A percentile compares a stretch with the other conserved stretches of the same genome.
Evolutionary conservation across 2,797 vertebrate species (phyloP).

Genomic region (Anolis apletophallus): DNA sequence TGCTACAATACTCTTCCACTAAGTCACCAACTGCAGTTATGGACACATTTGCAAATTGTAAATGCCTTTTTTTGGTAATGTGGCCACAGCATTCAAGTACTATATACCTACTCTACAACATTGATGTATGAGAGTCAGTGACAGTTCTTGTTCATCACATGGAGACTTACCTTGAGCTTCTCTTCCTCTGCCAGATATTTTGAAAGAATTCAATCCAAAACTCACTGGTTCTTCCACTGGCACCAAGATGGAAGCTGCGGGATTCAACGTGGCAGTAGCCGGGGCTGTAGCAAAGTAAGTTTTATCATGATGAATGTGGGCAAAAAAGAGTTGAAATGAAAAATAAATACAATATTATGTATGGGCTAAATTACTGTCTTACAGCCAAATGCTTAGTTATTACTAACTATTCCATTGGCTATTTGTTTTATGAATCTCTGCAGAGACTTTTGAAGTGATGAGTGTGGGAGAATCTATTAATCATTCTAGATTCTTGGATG

Average conservation of each 20-base stretch:
- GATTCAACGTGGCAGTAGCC: conserved; percentile 86
- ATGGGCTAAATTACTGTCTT: neutral
- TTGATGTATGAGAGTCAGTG: accelerated
- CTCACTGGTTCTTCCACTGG: conserved; percentile 87
- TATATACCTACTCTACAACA: accelerated
- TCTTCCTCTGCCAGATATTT: conserved; percentile 84
- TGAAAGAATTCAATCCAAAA: conserved; percentile 91
- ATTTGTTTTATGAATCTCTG: neutral
- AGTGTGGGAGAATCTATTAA: neutral
- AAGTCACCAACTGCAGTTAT: neutral
- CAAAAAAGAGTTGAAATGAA: neutral
- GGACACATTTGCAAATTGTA: neutral
- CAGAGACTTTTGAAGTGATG: neutral
- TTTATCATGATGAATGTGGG: accelerated
- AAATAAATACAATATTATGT: neutral
- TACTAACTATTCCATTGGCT: conserved; percentile 4
- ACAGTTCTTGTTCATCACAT: neutral
- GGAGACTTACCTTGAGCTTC: conserved; percentile 6
- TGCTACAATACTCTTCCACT: neutral
- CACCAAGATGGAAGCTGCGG: conserved; percentile 66
- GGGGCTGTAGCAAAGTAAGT: conserved; percentile 87
- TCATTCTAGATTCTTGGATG: neutral
- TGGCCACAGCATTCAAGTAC: neutral
- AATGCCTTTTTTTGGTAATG: neutral
- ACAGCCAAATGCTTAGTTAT: neutral